Percentiles rank a stretch among this genome's conserved stretches.
Evolutionary conservation across 2,113 vertebrate genomes (phyloP).

Genomic region (Aythya baeri): DNA sequence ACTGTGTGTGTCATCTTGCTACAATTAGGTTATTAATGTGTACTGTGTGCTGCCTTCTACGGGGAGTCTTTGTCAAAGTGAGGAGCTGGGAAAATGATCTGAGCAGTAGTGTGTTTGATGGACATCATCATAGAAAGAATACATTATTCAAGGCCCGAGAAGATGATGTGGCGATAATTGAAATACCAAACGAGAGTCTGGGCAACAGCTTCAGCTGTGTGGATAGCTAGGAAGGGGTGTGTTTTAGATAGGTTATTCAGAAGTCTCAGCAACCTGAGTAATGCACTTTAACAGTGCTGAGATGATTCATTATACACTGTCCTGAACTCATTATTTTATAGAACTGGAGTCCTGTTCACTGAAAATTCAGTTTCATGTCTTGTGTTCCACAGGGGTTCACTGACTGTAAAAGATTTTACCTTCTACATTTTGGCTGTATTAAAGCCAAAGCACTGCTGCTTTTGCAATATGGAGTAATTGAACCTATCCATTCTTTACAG

Average conservation of each 20-base stretch:
- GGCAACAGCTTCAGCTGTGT: background rate
- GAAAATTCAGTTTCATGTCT: slow-evolving; percentile 2
- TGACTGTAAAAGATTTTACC: slow-evolving; percentile 1
- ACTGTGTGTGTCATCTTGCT: fast-evolving
- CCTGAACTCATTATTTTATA: background rate
- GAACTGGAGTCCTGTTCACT: background rate
- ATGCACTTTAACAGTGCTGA: background rate
- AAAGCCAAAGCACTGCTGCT: slow-evolving; percentile 1
- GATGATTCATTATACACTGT: background rate
- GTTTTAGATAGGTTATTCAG: background rate
- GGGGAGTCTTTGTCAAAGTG: background rate
- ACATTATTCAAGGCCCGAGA: background rate
- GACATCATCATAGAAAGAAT: background rate
- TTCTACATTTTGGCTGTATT: background rate
- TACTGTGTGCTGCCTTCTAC: fast-evolving
- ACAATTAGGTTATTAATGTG: background rate
- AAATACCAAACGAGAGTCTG: slow-evolving; percentile 23
- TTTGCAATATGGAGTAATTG: slow-evolving; percentile 16
- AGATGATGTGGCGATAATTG: slow-evolving; percentile 1
- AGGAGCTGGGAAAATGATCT: background rate
- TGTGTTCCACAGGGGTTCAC: slow-evolving; percentile 3
- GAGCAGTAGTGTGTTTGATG: background rate
- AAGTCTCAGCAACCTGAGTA: background rate
- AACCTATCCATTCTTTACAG: slow-evolving; percentile 12
- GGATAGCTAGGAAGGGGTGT: background rate